A percentile compares a stretch with the other conserved stretches of the same genome.
Evolutionary conservation across 64 coral and sea anemone species (phyloP).

Genomic region (Montipora sp.): DNA sequence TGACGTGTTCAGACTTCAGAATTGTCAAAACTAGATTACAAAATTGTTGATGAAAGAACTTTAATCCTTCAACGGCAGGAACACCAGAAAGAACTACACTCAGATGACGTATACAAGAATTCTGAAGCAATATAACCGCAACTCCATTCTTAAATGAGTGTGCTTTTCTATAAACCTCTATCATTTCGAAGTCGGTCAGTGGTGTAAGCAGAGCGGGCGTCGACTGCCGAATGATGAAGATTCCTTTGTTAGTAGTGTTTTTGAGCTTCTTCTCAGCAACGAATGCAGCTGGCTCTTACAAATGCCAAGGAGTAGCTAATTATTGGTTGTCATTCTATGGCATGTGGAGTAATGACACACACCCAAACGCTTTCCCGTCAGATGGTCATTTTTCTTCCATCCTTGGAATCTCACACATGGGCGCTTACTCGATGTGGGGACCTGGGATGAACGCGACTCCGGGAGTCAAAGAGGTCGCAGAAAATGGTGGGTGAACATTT

Average conservation of each 20-base stretch:
- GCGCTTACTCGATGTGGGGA: background rate
- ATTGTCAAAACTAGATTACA: no score
- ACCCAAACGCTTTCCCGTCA: background rate
- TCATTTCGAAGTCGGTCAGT: background rate
- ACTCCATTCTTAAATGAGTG: background rate
- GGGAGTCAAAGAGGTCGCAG: background rate
- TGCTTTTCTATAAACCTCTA: background rate
- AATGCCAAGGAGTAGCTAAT: background rate
- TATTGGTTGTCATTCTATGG: background rate
- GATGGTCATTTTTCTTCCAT: constrained; percentile 1
- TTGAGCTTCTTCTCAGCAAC: background rate
- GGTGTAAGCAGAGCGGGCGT: no score
- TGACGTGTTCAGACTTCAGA: no score
- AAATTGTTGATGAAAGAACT: background rate
- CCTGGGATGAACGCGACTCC: background rate
- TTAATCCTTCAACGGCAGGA: background rate
- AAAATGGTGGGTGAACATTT: background rate
- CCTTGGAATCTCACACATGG: background rate
- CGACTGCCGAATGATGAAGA: background rate
- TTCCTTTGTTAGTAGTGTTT: background rate
- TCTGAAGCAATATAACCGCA: background rate
- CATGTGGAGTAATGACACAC: constrained; percentile 10
- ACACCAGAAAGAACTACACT: no score
- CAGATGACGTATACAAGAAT: background rate
- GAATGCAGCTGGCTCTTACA: background rate